These are phyloP conservation scores for Elysia crispata DNA, from an alignment of 2,888 invertebrate genomes.

Conservation along the genomic window DNA sequence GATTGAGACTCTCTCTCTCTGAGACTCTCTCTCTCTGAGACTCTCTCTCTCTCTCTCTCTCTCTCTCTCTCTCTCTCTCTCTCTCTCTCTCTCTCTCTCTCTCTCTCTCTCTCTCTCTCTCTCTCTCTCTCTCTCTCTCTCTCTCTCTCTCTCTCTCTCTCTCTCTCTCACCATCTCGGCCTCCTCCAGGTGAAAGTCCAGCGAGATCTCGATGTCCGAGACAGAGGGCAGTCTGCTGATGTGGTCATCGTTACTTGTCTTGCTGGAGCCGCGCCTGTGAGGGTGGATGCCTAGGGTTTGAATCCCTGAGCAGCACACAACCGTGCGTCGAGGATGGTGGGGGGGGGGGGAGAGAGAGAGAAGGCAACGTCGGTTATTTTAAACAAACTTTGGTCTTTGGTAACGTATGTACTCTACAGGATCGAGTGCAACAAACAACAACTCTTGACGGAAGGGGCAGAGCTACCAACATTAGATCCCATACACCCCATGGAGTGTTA, in stretches of 20 bases:
- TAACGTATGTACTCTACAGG: too few species aligned
- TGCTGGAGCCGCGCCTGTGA: background rate
- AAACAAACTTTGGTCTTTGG: too few species aligned
- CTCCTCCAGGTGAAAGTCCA: slow-evolving; percentile 64
- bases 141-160: background rate
- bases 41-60: background rate
- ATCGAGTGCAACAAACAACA: too few species aligned
- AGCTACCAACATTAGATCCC: too few species aligned
- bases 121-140: background rate
- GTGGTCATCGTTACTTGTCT: slow-evolving; percentile 23
- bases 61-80: background rate
- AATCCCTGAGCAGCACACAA: slow-evolving; percentile 45
- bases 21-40: background rate
- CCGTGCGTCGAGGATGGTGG: too few species aligned
- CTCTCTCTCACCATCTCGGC: slow-evolving; percentile 5
- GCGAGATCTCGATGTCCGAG: slow-evolving; percentile 64
- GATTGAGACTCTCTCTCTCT: too few species aligned
- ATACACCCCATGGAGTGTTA: too few species aligned
- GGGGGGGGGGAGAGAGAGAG: too few species aligned
- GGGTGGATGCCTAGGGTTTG: slow-evolving; percentile 50
- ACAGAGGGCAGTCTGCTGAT: slow-evolving; percentile 56
- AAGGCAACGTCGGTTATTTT: too few species aligned
- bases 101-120: slow-evolving; percentile 51
- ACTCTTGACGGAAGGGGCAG: too few species aligned
- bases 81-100: background rate